Evolutionary conservation across 2,797 vertebrate species (phyloP).

Genomic region (Diceros bicornis): DNA sequence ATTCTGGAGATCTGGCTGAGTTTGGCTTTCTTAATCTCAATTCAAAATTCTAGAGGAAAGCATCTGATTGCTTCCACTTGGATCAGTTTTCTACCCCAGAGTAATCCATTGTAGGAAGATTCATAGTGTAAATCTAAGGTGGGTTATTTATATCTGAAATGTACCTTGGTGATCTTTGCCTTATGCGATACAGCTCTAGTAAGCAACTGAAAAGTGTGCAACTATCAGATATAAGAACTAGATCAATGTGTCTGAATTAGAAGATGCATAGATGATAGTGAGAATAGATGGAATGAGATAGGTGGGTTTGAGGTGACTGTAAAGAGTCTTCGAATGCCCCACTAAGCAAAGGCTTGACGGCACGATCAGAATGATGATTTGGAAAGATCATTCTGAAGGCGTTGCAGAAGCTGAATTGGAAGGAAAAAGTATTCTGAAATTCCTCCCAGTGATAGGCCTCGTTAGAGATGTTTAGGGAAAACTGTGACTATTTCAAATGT

Average conservation of each 20-base stretch:
- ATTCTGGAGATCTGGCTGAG: background rate
- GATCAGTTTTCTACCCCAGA: background rate
- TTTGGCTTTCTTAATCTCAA: background rate
- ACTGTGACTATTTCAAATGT: background rate
- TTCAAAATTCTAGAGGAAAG: background rate
- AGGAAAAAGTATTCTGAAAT: background rate
- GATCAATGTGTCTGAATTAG: background rate
- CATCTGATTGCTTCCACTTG: background rate
- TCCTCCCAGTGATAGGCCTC: background rate
- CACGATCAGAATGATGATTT: background rate
- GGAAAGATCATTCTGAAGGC: background rate
- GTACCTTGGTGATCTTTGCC: background rate
- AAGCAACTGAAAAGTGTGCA: background rate
- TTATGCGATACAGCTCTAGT: background rate
- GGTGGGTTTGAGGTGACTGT: background rate
- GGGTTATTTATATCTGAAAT: background rate
- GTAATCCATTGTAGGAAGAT: background rate
- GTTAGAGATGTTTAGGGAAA: background rate
- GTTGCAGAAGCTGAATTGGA: background rate
- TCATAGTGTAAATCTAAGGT: background rate
- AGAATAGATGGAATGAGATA: background rate
- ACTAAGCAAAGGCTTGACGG: background rate
- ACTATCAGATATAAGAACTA: background rate
- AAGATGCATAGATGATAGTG: background rate
- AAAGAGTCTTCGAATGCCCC: background rate